Base-by-base conservation (phyloP, 2,797 vertebrate species). In the Brachyalestes nurse region DNA sequence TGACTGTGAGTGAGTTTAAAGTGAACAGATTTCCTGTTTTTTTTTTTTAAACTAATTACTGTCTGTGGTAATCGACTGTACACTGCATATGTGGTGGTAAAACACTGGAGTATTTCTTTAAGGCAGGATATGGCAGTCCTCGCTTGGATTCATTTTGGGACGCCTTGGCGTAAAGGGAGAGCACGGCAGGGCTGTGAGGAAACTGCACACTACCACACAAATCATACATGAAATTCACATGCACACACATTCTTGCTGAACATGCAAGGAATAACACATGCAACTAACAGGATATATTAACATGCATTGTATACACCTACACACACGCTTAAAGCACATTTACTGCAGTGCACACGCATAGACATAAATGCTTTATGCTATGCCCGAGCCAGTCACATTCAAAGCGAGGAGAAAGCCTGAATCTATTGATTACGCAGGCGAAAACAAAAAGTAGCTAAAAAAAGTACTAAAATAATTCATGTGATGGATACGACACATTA, bases 311-410 rank as follows among this genome's bases (percentile, higher is more conserved):
- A 64, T 10, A 34, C 49, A 61, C n/a, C 64, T n/a, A 42, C 21
- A 47, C 23, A 64, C 21, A 42, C 38, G 2, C 34, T 13, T 6
- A 34, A 57, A 23, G 13, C 53, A 16, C 51, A 62, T 21, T 23
- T 13, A 57, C n/a, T 13, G 8, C 71, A 23, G 62, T 34, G 55
- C 57, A 72, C 17, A 21, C 45, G 45, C 67, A 73, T 25, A 38
- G n/a, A 74, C 61, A 74, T 47, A 55, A 62, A 73, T 38, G 72
- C 42, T 47, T n/a, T 34, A 13, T 51, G 40, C 38, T 23, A 70
- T 13, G 34, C 53, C 51, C 28, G 40, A 17, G 47, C 25, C 34
- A 57, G 60, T 16, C 17, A 49, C 8, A 38, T 65, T 34, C 23
- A 61, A 49, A 14, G 25, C 1, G 8, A 61, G 38, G 13, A 14